Conservation (phyloP, 2,113 vertebrate species). For the Leucoraja erinaceus region DNA sequence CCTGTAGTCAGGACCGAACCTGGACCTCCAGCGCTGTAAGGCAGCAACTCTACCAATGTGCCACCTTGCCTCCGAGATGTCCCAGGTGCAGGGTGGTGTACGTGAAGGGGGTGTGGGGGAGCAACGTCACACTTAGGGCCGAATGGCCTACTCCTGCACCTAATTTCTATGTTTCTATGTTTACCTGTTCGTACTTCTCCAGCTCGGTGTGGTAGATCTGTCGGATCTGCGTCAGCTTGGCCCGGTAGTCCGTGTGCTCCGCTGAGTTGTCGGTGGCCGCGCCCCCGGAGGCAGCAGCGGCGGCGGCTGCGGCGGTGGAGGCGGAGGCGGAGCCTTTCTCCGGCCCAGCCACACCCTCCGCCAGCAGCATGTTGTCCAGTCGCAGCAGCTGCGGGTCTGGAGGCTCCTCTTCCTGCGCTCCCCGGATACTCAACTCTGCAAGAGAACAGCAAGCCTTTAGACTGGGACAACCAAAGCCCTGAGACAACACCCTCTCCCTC, state of each 20-base stretch:
- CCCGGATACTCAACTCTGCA: conserved; percentile 72
- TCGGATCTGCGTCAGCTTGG: conserved; percentile 80
- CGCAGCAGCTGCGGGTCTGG: conserved; percentile 77
- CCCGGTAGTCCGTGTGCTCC: conserved; percentile 83
- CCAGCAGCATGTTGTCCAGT: conserved; percentile 81
- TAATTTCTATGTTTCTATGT: too few relatives aligned
- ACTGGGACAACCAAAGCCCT: neutral
- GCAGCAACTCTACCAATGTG: too few relatives aligned
- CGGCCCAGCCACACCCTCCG: conserved; percentile 75
- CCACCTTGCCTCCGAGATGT: too few relatives aligned
- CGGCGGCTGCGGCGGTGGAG: conserved; percentile 66
- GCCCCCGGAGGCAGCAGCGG: conserved; percentile 59
- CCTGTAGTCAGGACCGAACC: too few relatives aligned
- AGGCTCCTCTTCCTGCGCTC: conserved; percentile 75
- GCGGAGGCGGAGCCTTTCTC: conserved; percentile 75
- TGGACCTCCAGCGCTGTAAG: too few relatives aligned
- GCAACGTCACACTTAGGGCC: neutral
- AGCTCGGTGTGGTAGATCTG: conserved; percentile 86
- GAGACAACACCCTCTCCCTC: neutral
- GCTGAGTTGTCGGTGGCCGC: conserved; percentile 77
- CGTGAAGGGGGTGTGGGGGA: neutral
- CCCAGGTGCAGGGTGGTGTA: too few relatives aligned
- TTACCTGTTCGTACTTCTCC: conserved; percentile 87
- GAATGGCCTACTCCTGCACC: too few relatives aligned
- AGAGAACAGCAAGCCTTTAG: neutral